Evolutionary conservation across 35 echinoderm and acorn worm species (phyloP).

Genomic region (Strongylocentrotus purpuratus): DNA sequence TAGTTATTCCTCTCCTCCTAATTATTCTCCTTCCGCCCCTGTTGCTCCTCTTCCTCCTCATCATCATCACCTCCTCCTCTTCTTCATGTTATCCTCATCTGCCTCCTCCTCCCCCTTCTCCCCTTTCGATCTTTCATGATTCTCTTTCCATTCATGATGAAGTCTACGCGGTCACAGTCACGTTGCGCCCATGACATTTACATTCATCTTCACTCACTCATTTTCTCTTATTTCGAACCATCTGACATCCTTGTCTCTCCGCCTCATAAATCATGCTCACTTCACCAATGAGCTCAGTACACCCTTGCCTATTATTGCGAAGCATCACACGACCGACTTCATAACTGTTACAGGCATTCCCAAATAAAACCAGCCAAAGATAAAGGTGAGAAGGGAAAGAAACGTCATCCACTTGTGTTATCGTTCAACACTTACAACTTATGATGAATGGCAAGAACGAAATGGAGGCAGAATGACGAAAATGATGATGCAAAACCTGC

Average conservation of each 20-base stretch:
- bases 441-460: background rate
- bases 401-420: background rate
- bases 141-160: conserved; percentile 7
- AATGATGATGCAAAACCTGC: conserved; percentile 10
- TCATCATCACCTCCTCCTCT: background rate
- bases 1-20: background rate
- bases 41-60: background rate
- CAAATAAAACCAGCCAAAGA: background rate
- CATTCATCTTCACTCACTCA: background rate
- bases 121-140: background rate
- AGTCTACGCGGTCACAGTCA: background rate
- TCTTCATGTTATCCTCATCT: background rate
- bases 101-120: background rate
- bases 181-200: background rate
- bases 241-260: background rate
- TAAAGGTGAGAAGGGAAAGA: background rate
- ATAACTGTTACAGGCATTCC: background rate
- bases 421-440: background rate
- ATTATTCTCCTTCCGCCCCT: background rate
- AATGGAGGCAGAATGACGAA: background rate
- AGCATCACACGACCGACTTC: background rate
- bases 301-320: background rate
- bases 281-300: background rate
- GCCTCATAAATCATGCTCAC: conserved; percentile 2
- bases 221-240: background rate